Conservation (phyloP, 92 coral and sea anemone genomes). For the Phenganax subtilis region DNA sequence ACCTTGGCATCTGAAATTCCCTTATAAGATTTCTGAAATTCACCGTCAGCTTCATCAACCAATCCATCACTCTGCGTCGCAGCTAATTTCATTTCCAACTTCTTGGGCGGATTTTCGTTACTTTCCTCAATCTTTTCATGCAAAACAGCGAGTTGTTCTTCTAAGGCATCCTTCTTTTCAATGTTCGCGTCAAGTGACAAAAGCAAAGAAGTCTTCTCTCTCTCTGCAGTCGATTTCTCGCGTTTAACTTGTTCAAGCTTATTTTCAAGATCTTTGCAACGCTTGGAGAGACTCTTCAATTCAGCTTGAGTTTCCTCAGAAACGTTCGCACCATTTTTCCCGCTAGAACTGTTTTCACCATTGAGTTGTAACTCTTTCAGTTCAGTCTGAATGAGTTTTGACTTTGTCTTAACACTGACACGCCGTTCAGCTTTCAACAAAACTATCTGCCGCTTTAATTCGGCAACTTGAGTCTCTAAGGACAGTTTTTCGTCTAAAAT, state of each 20-base stretch:
- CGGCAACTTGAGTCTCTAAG: constrained; percentile 68
- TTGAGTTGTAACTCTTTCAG: not conserved
- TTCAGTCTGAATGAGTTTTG: constrained; percentile 27
- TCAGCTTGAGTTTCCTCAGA: constrained; percentile 29
- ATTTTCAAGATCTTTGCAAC: constrained; percentile 63
- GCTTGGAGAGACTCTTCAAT: constrained; percentile 7
- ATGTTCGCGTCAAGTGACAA: constrained; percentile 81
- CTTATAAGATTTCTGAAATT: constrained; percentile 4
- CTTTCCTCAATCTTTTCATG: constrained; percentile 38
- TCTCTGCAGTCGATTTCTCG: constrained; percentile 65
- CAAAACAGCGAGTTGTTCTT: constrained; percentile 68
- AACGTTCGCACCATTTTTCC: constrained; percentile 44
- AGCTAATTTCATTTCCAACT: not conserved
- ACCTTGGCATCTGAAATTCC: constrained; percentile 38
- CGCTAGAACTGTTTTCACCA: constrained; percentile 15
- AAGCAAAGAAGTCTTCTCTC: constrained; percentile 77
- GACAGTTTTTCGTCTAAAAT: constrained; percentile 83
- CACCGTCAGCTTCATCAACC: constrained; percentile 31
- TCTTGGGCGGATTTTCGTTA: not conserved
- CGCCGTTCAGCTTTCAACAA: constrained; percentile 53
- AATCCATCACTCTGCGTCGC: constrained; percentile 44
- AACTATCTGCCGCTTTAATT: constrained; percentile 74
- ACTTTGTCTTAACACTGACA: constrained; percentile 44
- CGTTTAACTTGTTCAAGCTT: constrained; percentile 60
- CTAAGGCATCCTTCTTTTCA: constrained; percentile 85